These are phyloP conservation scores for Buceros bicornis DNA, from an alignment of 2,797 vertebrate species.

Conservation along the genomic window DNA sequence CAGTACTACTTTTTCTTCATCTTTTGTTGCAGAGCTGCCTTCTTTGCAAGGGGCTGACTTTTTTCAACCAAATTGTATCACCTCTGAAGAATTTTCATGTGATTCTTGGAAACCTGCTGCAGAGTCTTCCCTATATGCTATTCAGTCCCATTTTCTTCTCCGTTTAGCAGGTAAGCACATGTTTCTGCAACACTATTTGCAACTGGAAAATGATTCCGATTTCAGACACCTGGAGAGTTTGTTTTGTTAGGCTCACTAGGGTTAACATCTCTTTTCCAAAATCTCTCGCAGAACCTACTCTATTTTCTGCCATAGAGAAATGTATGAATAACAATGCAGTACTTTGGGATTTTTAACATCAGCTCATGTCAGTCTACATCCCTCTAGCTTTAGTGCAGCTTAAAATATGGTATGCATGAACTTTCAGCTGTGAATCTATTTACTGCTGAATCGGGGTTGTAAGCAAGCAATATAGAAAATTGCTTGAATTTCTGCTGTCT, in stretches of 20 bases:
- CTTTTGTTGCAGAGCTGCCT: constrained; percentile 55
- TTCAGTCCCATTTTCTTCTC: constrained; percentile 26
- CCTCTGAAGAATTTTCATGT: constrained; percentile 15
- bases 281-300: background rate
- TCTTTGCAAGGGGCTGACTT: background rate
- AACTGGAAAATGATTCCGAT: background rate
- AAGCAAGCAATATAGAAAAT: background rate
- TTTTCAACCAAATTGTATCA: background rate
- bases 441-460: constrained; percentile 9
- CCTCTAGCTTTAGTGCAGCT: background rate
- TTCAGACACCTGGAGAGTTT: background rate
- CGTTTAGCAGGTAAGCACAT: constrained; percentile 58
- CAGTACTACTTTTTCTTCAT: background rate
- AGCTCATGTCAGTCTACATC: background rate
- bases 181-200: background rate
- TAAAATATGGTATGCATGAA: background rate
- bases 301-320: background rate
- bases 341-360: background rate
- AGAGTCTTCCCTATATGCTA: background rate
- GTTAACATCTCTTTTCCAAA: background rate
- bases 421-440: constrained; percentile 20
- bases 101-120: background rate
- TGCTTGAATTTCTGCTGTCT: background rate
- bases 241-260: background rate
- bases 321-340: background rate